Base-by-base conservation (phyloP, 1,140 invertebrate genomes). In the Hycleus cichorii region DNA sequence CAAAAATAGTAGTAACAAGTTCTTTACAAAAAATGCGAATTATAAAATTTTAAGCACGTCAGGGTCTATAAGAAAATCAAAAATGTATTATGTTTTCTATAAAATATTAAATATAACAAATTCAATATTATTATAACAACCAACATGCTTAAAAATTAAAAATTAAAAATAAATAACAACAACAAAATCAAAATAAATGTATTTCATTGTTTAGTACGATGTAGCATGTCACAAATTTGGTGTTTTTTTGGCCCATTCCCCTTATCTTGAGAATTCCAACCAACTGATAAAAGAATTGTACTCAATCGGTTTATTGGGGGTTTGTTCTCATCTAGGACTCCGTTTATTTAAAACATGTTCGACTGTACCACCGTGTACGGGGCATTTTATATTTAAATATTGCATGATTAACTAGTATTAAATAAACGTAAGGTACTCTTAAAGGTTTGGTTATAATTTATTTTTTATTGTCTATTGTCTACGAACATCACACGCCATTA, bases 341-440 rank as follows among this genome's bases (percentile, higher is more conserved):
- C 44, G 44, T 55, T 55, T 55, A 55, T 55, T 55, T 55, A 48
- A 55, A 47, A 55, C 52, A 55, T 44, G 52, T 42, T 42, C 11
- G 9, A 11, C 51, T 65, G 70, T 73, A 70, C 72, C 72, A 73
- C 57, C 63, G 53, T 58, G 72, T 73, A 68, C 72, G 58, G 63
- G 70, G 65, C 62, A 68, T 69, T 73, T 72, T 72, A 69, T 70
- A 70, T 72, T 70, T 69, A 71, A 73, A 71, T 69, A 64, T 73
- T 70, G 72, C 72, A 73, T 73, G 72, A 73, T 73, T 73, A 73
- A 63, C 62, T 62, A 64, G 68, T 71, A 73, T 73, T 73, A 73
- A 72, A 73, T 70, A 72, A 72, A 72, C 63, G 67, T 69, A 70
- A 70, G 63, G 69, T 63, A 67, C 70, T 68, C 70, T 69, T 69